These are phyloP conservation scores for Nipponia nippon DNA, from an alignment of 2,113 vertebrate genomes.

Conservation along the genomic window DNA sequence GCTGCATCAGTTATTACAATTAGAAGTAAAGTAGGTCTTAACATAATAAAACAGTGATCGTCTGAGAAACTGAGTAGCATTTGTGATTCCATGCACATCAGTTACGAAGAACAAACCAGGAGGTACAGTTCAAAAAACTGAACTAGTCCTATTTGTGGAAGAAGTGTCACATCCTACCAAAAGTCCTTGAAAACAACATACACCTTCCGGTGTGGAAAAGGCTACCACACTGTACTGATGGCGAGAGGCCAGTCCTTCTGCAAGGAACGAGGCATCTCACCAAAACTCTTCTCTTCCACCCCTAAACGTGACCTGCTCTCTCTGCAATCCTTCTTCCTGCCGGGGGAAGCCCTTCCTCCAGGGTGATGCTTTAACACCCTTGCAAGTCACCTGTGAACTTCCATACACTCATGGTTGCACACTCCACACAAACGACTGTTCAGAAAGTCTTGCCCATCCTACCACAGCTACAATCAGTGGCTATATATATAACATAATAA, in stretches of 20 bases:
- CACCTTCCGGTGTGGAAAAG: neutral
- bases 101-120: neutral
- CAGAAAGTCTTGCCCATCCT: neutral
- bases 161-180: neutral
- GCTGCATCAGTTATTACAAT: neutral
- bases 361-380: neutral
- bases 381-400: accelerated
- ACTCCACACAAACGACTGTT: neutral
- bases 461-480: neutral
- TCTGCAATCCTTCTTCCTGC: neutral
- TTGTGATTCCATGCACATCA: neutral
- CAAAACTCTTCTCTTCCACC: neutral
- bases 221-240: neutral
- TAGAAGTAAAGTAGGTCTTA: neutral
- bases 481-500: neutral
- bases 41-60: neutral
- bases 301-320: neutral
- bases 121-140: neutral
- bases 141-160: neutral
- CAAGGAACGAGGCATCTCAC: neutral
- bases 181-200: neutral
- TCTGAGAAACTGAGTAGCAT: neutral
- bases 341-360: neutral
- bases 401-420: neutral
- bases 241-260: neutral